Base-by-base conservation (phyloP, 1,140 invertebrate genomes). In the Drosophila funebris region DNA sequence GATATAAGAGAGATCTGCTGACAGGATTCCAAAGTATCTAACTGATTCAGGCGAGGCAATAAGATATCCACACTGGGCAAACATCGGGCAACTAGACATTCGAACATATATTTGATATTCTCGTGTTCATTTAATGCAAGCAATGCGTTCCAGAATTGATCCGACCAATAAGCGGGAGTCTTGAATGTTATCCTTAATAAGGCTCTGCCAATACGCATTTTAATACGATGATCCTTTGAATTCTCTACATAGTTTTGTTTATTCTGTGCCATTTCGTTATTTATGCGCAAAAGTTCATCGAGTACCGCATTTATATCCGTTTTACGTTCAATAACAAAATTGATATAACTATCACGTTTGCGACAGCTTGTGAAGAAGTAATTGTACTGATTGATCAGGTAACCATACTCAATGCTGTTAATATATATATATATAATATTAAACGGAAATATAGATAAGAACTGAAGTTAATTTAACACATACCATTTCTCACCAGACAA, bases 61-160 rank as follows among this genome's bases (percentile, higher is more conserved):
- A 81, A n/a, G 6, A 58, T 6, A 2, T 75, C 53, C 14, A 46
- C 41, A 18, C 52, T 58, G 6, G 67, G 67, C 50, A 70, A 6
- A 37, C 60, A 64, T 4, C 58, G 60, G 0, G 88, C 52, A 94
- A 82, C 93, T 93, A 95, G 29, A 13, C 64, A 58, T 90, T 95
- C 94, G 50, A 94, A 93, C 73, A 95, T 91, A 66, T 95, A 93
- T 53, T 93, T 92, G 4, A 95, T 92, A 85, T 94, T 95, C 9
- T 93, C 91, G 73, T 95, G 95, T 80, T 95, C 93, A 74, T 92
- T 94, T 77, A 94, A 93, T n/a, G 81, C 76, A 7, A 93, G 64
- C 27, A 95, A 76, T 48, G 91, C 92, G 20, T 91, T 63, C 24
- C 92, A 87, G 8, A 93, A 56, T 43, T 78, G 72, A 43, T 91